Conservation (phyloP, 2,113 vertebrate species). For the Poeciliopsis turrubarensis region DNA sequence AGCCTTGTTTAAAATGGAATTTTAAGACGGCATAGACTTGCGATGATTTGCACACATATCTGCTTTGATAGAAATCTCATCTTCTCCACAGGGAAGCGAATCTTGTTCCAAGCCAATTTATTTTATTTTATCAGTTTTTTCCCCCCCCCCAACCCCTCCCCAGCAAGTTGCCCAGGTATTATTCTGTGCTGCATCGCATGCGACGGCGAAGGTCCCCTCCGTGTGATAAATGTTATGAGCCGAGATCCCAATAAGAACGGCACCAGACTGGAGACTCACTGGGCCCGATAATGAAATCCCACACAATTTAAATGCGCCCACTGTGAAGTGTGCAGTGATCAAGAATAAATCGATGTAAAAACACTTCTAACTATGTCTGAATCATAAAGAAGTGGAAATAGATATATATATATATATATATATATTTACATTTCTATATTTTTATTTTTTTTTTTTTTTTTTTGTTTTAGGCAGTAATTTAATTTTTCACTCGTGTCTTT, state of each 20-base stretch:
- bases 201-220: constrained; percentile 9
- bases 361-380: background rate
- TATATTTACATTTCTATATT: no score
- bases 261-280: constrained; percentile 32
- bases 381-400: constrained; percentile 4
- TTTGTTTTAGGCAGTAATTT: constrained; percentile 10
- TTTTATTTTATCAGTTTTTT: constrained; percentile 25
- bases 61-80: constrained; percentile 32
- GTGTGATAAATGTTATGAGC: constrained; percentile 33
- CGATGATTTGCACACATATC: background rate
- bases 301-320: constrained; percentile 33
- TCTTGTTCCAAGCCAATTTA: background rate
- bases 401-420: background rate
- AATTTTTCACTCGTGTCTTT: constrained; percentile 22
- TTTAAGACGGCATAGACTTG: background rate
- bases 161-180: constrained; percentile 5
- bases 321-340: constrained; percentile 36
- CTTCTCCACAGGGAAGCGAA: constrained; percentile 5
- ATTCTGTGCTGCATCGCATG: constrained; percentile 27
- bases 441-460: no score
- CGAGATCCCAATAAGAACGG: constrained; percentile 30
- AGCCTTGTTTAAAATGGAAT: constrained; percentile 7
- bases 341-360: constrained; percentile 18
- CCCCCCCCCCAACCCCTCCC: background rate
- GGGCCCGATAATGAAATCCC: constrained; percentile 44